Base-by-base conservation (phyloP, 2,888 invertebrate species). In the Agrochola litura region DNA sequence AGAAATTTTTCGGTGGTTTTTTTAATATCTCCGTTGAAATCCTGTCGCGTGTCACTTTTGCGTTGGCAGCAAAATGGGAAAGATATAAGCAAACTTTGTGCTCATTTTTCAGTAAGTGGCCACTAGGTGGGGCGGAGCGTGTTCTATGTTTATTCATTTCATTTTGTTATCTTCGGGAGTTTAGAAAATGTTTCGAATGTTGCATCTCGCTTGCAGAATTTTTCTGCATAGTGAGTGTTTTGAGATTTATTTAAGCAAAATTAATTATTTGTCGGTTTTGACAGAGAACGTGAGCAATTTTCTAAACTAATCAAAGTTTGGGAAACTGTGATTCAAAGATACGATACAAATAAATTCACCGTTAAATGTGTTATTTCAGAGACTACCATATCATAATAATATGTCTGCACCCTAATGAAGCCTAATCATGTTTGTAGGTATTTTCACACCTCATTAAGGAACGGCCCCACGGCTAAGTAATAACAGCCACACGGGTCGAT, bases 21-120 rank as follows among this genome's bases (percentile, higher is more conserved):
- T 94, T 94, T 93, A 94, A 94, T 94, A 93, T 93, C 91, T 88
- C 89, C 86, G 91, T 89, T 90, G 89, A 91, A 92, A 93, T 81
- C 79, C 83, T 73, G 88, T 86, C 84, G 79, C 84, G 77, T 91
- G 93, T 93, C 94, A 94, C 90, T 93, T 92, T 88, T 76, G 60
- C 88, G 91, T 88, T 89, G 89, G 88, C 89, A 88, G 90, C 85
- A 89, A 92, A 93, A 93, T 93, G 91, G 90, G 79, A 87, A 91
- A 91, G 90, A 91, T 90, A 91, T 91, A 91, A 91, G 91, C 91
- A 92, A 94, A 93, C 92, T 93, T 93, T 92, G 89, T 85, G 90
- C 84, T 89, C 92, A 92, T 93, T 93, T 93, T 93, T 93, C 92
- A 90, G 86, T 85, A 66, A 43, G 84, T 49, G 90, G 91, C 91